phyloP scores from a whole-genome alignment of 2,888 invertebrate species.

The Alsophila aescularia region DNA sequence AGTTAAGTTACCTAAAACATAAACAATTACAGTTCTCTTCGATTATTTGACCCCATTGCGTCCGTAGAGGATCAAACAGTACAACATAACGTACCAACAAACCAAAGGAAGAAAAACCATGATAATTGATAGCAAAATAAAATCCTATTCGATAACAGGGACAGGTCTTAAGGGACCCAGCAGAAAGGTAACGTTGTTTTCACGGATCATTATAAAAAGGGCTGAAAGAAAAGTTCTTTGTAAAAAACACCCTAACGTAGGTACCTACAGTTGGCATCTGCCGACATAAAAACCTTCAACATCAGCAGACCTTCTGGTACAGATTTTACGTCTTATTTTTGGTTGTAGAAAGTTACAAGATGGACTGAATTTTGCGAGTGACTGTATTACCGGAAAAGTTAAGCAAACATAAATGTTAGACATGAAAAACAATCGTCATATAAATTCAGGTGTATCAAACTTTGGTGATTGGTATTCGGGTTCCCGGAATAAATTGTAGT shows the following conservation, averaged over 20 bases:
- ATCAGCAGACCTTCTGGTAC: background rate
- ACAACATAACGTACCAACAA: background rate
- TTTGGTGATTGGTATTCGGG: slow-evolving; percentile 3
- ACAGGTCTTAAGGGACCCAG: background rate
- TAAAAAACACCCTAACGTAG: too few relatives aligned
- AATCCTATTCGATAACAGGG: background rate
- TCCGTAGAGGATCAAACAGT: background rate
- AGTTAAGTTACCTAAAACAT: too few relatives aligned
- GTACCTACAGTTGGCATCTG: too few relatives aligned
- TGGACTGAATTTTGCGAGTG: background rate
- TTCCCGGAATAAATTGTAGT: background rate
- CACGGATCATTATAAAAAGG: slow-evolving; percentile 7
- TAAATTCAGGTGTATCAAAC: slow-evolving; percentile 13
- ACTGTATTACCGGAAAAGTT: background rate
- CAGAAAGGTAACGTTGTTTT: slow-evolving; percentile 7
- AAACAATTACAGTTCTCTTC: too few relatives aligned
- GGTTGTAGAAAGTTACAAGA: background rate
- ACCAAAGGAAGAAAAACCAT: background rate
- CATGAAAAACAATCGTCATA: slow-evolving; percentile 3
- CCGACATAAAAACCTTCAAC: too few relatives aligned
- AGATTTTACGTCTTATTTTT: background rate
- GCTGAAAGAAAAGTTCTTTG: slow-evolving; percentile 5
- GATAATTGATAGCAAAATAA: slow-evolving; percentile 1
- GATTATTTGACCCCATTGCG: background rate
- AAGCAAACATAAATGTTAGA: background rate